Evolutionary conservation across 2,888 invertebrate genomes (phyloP), one percentile per base, ranked within the genome.

Genomic region (Scaeva pyrastri): DNA sequence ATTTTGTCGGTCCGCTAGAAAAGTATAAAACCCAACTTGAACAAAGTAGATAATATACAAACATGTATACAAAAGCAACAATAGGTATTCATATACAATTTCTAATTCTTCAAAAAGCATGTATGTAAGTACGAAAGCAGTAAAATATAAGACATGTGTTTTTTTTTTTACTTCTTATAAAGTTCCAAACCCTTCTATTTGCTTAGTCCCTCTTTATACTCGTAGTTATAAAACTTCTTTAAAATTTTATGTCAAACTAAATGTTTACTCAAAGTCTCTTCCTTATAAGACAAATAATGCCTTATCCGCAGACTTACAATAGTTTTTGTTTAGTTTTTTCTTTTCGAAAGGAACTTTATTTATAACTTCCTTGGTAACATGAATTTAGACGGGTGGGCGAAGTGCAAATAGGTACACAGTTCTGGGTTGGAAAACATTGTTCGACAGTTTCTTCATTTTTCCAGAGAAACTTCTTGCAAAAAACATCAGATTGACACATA

Each of bases 401-500:
- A 62, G 14, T 36, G 14, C 16, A 31, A 36, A 55, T 23, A 60
- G 31, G 31, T 31, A 6, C 31, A 31, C 7, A 31, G 3, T 5
- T 31, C 7, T n/a, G n/a, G n/a, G 19, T 48, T 48, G 11, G 12
- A 50, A 66, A 16, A 60, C 62, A 55, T 62, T 78, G 36, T 78
- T 50, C 58, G 43, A 41, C 43, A 82, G 31, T 43, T 81, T 71
- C 43, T 31, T 31, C 43, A 0, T 52, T 31, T 60, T 31, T 19
- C 0, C 2, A 31, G 8, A 16, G 19, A 31, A 74, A 78, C 39
- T 83, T 78, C 31, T 66, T 2, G 31, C 50, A 60, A 62, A 43
- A 62, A 55, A 68, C 68, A 55, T 62, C 23, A 19, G 70, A 62
- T 36, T n/a, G 70, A 62, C 58, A 73, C 26, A 82, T 43, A 55